These are phyloP conservation scores for Catocala fraxini DNA, from an alignment of 2,888 invertebrate genomes.

Conservation along the genomic window DNA sequence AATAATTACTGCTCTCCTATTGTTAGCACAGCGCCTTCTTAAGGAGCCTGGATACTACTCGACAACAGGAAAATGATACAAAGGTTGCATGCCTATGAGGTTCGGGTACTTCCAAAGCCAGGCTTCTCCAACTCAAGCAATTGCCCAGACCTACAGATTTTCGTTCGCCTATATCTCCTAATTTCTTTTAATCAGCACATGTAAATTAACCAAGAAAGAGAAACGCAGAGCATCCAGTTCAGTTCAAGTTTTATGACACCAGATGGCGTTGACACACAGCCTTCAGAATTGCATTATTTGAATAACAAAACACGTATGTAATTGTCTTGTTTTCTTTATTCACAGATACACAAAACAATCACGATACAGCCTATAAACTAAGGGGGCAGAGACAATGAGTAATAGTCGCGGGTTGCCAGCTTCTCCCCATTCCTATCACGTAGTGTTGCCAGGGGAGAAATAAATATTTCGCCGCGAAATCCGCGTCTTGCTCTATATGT, in stretches of 20 bases:
- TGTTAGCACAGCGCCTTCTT: too few species aligned
- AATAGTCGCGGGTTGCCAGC: slow-evolving; percentile 65
- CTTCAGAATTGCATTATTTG: neutral
- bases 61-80: too few species aligned
- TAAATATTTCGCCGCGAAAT: slow-evolving; percentile 75
- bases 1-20: too few species aligned
- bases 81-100: too few species aligned
- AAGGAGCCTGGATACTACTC: too few species aligned
- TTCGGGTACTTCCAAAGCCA: too few species aligned
- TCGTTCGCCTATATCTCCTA: too few species aligned
- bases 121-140: too few species aligned
- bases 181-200: too few species aligned
- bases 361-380: slow-evolving; percentile 51
- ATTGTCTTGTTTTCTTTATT: slow-evolving; percentile 21
- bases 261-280: neutral
- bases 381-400: slow-evolving; percentile 63
- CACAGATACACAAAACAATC: slow-evolving; percentile 51
- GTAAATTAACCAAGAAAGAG: too few species aligned
- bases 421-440: slow-evolving; percentile 73
- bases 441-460: slow-evolving; percentile 81
- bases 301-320: neutral
- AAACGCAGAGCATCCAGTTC: neutral
- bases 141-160: too few species aligned
- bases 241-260: neutral
- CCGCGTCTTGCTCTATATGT: slow-evolving; percentile 78